Evolutionary conservation across 2,888 invertebrate genomes (phyloP), one percentile per base, ranked within the genome.

Genomic region (Ferdinandea cuprea): DNA sequence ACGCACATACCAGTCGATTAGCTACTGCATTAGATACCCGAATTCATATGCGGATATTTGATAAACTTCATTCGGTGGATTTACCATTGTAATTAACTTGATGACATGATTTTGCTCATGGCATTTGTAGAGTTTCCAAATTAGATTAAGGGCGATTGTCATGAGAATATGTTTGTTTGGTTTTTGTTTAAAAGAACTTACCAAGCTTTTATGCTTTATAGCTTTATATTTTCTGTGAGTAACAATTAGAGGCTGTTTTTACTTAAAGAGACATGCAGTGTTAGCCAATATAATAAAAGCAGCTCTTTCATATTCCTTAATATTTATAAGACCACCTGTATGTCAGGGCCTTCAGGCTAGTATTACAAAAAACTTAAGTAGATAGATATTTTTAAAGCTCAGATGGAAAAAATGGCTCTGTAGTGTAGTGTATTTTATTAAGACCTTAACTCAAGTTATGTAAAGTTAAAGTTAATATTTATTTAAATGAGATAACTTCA

Each of bases 61-160:
- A 56, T 68, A 44, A 58, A 56, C 44, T 68, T 46, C 46, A 28
- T 56, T 35, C 30, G 11, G 32, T 46, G 42, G 54, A 52, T 28
- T 54, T 40, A 42, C 30, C 54, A 13, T 30, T 42, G 42, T 66
- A 66, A 66, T 66, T 66, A 66, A 42, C 30, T 21, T 15, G 25
- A 7, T 30, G 11, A 17, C 28, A 44, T 15, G 59, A 42, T 7
- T 44, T 44, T 30, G 8, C 21, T 35, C 13, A n/a, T 4, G 37
- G 35, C 54, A 35, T 13, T 4, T 1, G 37, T 11, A 13, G 1
- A 6, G 37, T 1, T 35, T 35, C 11, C 54, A 54, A 37, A 21
- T 32, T 21, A 21, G 4, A 37, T 11, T 13, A 9, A n/a, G 21
- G 44, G 17, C 1, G n/a, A 9, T 13, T 8, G 13, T 35, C 6